phyloP scores from a whole-genome alignment of 2,113 vertebrate species.

The Damaliscus lunatus region DNA sequence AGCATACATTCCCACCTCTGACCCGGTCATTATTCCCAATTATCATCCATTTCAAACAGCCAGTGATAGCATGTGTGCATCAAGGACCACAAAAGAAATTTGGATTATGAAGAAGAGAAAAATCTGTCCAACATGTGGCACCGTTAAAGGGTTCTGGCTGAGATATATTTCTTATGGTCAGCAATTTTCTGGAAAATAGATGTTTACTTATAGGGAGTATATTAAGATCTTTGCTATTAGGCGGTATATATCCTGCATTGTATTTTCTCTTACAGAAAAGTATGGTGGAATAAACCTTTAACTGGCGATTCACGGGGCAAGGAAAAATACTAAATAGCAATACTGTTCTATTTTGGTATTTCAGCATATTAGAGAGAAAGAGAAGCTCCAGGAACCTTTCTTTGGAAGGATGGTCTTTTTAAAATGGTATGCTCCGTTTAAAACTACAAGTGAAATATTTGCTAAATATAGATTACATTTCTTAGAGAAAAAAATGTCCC shows the following conservation, averaged over 20 bases:
- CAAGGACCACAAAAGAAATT: conserved; percentile 71
- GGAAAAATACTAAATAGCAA: background rate
- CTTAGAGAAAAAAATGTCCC: background rate
- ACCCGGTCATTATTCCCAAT: background rate
- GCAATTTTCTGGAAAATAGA: conserved; percentile 78
- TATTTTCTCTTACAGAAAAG: conserved; percentile 20
- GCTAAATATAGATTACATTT: conserved; percentile 32
- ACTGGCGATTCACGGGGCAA: background rate
- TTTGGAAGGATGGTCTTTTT: conserved; percentile 25
- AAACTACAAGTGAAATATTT: conserved; percentile 44
- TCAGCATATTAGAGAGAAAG: background rate
- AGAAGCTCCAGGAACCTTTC: background rate
- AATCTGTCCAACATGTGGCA: conserved; percentile 74
- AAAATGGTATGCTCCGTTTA: conserved; percentile 8
- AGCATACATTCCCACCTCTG: background rate
- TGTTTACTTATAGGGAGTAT: conserved; percentile 75
- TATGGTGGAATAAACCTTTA: conserved; percentile 24
- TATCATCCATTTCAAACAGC: background rate
- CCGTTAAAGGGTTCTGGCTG: conserved; percentile 65
- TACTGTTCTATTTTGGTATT: background rate
- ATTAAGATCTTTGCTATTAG: conserved; percentile 78
- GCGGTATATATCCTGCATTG: conserved; percentile 57
- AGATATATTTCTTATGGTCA: conserved; percentile 75
- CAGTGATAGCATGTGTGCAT: conserved; percentile 11
- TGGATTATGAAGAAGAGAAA: conserved; percentile 76